Conservation (phyloP, 2,888 invertebrate species). For the Thera obeliscata region DNA sequence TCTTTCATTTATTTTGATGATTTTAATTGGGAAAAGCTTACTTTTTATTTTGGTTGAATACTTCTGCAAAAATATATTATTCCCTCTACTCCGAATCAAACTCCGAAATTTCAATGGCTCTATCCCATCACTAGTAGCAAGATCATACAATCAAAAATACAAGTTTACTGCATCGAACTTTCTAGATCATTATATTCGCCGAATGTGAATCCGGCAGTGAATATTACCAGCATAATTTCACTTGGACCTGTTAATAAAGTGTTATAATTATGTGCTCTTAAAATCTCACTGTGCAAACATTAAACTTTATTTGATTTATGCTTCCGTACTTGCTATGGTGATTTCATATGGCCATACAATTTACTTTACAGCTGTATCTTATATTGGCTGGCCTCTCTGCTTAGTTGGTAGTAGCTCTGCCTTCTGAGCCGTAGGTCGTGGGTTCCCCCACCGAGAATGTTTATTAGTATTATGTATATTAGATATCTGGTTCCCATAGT, state of each 20-base stretch:
- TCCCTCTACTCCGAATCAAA: not conserved
- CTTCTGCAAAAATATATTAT: no score
- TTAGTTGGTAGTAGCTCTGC: no score
- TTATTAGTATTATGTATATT: no score
- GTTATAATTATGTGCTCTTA: conserved; percentile 24
- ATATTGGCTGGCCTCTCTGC: no score
- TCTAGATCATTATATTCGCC: conserved; percentile 67
- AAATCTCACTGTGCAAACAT: conserved; percentile 20
- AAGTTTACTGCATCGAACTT: conserved; percentile 65
- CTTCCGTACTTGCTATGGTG: conserved; percentile 3
- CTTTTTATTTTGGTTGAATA: no score
- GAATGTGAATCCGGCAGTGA: conserved; percentile 25
- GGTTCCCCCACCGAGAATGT: no score
- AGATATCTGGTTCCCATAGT: no score
- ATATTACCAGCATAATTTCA: conserved; percentile 25
- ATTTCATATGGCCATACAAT: conserved; percentile 1
- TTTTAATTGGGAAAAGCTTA: no score
- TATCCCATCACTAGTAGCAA: conserved; percentile 42
- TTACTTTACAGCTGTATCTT: not conserved
- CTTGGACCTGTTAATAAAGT: conserved; percentile 28
- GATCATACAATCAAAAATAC: conserved; percentile 68
- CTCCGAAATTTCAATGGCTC: not conserved
- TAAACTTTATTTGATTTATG: conserved; percentile 25
- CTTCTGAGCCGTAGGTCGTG: no score
- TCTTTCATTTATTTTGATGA: no score